Evolutionary conservation across 2,888 invertebrate species (phyloP), one percentile per base, ranked within the genome.

Genomic region (Steinernema hermaphroditum): DNA sequence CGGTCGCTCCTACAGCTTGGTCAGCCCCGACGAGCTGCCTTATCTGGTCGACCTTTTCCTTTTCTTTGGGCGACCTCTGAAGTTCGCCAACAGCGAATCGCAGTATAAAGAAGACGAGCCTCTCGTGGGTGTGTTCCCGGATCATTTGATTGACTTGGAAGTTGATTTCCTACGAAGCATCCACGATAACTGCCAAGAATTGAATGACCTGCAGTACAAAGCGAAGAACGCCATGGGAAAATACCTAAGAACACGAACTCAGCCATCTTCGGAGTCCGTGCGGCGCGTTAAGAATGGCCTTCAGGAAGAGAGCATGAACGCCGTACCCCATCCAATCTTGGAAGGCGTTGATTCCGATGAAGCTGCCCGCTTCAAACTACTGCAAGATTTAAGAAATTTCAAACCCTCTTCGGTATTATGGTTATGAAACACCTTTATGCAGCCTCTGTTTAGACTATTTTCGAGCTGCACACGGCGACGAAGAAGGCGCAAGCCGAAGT

Each of bases 1-100:
- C 43, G 98, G 98, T 41, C 92, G 91, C 0, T 96, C 98, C 0
- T 94, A 92, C 87, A 96, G 94, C 0, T 90, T 99, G 46, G 90
- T 98, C 37, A 90, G 92, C 0, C 92, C 92, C 0, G 96, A 97
- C 76, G 98, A 99, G 88, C 90, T 93, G 68, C 92, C 97, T 0
- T 94, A 94, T 87, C 88, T 98, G 6, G 87, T 96, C n/a, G 97
- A 98, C 88, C 89, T 99, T 69, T 94, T 95, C 87, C 89, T 98
- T 77, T 99, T 98, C 88, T 90, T 98, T 70, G 94, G 93, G 44
- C 90, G 91, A 70, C 90, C 92, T 0, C 89, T 96, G 0, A 90
- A 90, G 14, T 85, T 86, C 74, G 84, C 86, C 1, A 76, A 74
- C 24, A 77, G 80, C 49, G 74, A 74, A 19, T 76, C 75, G 22